These are phyloP conservation scores for Tragelaphus buxtoni DNA, from an alignment of 2,113 vertebrate genomes.

Conservation along the genomic window DNA sequence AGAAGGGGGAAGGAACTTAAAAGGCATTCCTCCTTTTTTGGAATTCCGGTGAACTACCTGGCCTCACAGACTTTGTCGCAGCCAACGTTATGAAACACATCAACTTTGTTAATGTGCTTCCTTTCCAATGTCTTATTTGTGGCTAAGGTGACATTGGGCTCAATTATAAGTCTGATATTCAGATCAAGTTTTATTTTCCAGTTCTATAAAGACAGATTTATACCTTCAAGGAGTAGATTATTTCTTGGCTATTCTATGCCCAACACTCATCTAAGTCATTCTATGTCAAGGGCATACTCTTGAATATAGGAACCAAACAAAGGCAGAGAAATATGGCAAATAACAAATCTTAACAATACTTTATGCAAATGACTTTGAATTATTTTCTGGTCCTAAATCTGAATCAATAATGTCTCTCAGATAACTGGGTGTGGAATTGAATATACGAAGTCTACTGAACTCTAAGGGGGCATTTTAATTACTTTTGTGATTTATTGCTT, in stretches of 20 bases:
- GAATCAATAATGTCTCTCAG: slow-evolving; percentile 25
- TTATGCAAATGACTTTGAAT: neutral
- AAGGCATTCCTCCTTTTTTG: neutral
- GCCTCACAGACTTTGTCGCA: neutral
- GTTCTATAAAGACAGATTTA: neutral
- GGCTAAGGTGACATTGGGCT: neutral
- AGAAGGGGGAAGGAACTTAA: neutral
- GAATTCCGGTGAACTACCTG: neutral
- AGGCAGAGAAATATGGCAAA: neutral
- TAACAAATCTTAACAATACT: neutral
- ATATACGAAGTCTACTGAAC: slow-evolving; percentile 10
- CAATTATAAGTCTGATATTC: neutral
- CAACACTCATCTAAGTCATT: neutral
- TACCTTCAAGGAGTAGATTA: neutral
- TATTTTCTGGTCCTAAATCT: slow-evolving; percentile 31
- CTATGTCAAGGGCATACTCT: neutral
- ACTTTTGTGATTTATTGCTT: slow-evolving; percentile 68
- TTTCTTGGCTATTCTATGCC: neutral
- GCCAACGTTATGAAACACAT: neutral
- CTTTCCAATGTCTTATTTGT: neutral
- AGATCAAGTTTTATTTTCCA: slow-evolving; percentile 20
- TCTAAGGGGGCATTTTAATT: slow-evolving; percentile 58
- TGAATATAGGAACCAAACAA: neutral
- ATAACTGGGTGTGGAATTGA: neutral
- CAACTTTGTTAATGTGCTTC: neutral